phyloP scores from a whole-genome alignment of 2,113 vertebrate genomes.

The Megaceryle torquata region DNA sequence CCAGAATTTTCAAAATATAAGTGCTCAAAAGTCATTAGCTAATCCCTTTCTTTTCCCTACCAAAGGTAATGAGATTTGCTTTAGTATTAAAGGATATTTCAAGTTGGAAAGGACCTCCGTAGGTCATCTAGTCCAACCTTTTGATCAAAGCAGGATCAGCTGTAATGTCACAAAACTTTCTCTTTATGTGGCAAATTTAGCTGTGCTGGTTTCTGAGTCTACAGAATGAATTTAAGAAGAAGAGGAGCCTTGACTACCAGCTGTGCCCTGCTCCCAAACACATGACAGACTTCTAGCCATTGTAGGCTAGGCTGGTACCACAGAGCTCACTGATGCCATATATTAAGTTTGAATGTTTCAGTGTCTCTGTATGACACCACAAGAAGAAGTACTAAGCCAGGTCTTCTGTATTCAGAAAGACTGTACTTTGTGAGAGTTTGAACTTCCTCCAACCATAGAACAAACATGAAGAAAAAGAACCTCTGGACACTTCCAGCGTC shows the following conservation, averaged over 20 bases:
- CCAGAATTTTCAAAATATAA: background rate
- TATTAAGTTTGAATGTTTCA: background rate
- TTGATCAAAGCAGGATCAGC: background rate
- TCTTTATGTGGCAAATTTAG: background rate
- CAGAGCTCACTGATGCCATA: background rate
- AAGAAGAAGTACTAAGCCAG: background rate
- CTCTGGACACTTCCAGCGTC: background rate
- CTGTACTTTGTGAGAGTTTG: background rate
- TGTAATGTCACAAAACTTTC: background rate
- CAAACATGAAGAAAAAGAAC: background rate
- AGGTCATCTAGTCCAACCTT: background rate
- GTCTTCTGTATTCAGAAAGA: background rate
- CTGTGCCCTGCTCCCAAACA: background rate
- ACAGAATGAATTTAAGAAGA: background rate
- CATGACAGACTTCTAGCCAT: background rate
- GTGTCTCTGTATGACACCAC: background rate
- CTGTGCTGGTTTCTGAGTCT: background rate
- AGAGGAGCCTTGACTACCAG: background rate
- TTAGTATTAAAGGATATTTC: background rate
- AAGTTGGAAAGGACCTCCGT: background rate
- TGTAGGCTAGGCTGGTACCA: accelerated
- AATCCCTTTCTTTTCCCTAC: background rate
- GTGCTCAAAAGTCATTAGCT: background rate
- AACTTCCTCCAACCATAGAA: background rate
- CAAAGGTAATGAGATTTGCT: background rate